Evolutionary conservation across 2,888 invertebrate species (phyloP).

Genomic region (Zootermopsis nevadensis): DNA sequence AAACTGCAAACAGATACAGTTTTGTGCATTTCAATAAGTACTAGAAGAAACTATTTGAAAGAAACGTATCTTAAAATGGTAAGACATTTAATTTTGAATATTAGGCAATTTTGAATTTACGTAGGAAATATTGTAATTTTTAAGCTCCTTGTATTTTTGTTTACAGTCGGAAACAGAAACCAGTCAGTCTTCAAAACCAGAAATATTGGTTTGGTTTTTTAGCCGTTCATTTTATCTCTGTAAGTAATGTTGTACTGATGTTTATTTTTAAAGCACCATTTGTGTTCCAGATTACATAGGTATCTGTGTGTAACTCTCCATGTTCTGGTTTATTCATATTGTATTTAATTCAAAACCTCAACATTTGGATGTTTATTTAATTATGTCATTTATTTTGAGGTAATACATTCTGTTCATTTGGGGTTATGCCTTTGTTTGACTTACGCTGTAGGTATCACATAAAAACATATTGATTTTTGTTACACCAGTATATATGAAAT

Average conservation of each 20-base stretch:
- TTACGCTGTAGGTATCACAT: no score
- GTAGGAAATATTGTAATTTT: neutral
- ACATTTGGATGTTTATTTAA: neutral
- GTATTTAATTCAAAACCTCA: neutral
- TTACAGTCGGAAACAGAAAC: slow-evolving; percentile 6
- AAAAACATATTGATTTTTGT: no score
- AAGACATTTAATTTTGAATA: no score
- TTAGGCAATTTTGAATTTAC: no score
- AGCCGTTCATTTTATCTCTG: neutral
- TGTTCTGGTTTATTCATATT: neutral
- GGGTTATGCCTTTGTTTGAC: no score
- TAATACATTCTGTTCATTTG: neutral
- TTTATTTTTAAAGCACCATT: neutral
- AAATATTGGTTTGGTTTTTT: neutral
- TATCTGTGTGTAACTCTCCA: neutral
- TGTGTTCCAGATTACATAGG: neutral
- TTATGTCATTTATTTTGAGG: neutral
- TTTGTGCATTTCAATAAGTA: no score
- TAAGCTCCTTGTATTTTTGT: neutral
- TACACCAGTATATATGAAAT: no score
- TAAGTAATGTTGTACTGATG: slow-evolving; percentile 1
- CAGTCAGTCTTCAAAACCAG: neutral
- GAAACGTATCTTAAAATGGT: no score
- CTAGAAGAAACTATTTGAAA: no score
- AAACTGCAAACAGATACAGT: no score